These are phyloP conservation scores for Microcaecilia unicolor DNA, from an alignment of 2,797 vertebrate genomes.

Conservation along the genomic window DNA sequence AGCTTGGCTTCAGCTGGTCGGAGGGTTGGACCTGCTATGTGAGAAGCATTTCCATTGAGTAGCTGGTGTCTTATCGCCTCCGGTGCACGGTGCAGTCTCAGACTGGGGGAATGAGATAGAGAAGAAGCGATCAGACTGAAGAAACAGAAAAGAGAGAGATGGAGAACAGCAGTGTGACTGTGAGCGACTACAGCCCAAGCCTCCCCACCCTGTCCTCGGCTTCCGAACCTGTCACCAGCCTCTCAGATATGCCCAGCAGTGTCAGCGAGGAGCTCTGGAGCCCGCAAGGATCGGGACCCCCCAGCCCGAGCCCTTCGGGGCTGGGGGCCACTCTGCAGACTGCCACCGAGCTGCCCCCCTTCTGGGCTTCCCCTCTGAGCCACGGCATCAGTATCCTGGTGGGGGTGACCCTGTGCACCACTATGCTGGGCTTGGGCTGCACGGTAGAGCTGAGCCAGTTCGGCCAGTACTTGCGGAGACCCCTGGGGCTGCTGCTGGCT, in stretches of 20 bases:
- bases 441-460: conserved; percentile 83
- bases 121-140: background rate
- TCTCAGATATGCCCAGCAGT: background rate
- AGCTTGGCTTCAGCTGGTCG: too few species aligned
- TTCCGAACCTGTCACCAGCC: background rate
- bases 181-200: background rate
- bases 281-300: background rate
- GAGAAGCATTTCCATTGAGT: too few species aligned
- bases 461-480: conserved; percentile 78
- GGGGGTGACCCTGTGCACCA: conserved; percentile 80
- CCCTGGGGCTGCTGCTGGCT: conserved; percentile 77
- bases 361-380: conserved; percentile 70
- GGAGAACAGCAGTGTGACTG: background rate
- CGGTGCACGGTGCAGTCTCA: too few species aligned
- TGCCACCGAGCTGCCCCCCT: background rate
- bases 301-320: too few species aligned
- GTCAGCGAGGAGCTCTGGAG: too few species aligned
- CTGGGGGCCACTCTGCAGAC: too few species aligned
- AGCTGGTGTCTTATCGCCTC: too few species aligned
- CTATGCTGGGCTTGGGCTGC: conserved; percentile 93
- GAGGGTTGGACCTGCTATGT: too few species aligned
- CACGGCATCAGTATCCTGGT: conserved; percentile 84
- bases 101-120: background rate
- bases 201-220: background rate
- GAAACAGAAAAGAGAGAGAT: background rate